Evolutionary conservation across 2,797 vertebrate species (phyloP).

Genomic region (Paguma larvata): DNA sequence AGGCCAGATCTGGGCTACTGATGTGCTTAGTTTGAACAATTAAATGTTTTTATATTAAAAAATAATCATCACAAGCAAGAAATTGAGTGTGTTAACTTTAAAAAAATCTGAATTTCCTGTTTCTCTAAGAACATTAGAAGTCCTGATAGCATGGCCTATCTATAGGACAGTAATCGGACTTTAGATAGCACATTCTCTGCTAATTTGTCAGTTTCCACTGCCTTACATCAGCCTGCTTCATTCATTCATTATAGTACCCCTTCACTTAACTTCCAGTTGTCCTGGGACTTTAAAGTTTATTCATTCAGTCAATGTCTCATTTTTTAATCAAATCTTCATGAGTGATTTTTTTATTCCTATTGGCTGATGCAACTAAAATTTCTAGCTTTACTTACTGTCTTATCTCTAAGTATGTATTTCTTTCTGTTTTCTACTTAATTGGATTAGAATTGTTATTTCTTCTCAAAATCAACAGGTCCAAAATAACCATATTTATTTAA

Average conservation of each 20-base stretch:
- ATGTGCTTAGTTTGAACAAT: background rate
- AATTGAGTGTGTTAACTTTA: background rate
- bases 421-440: background rate
- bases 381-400: background rate
- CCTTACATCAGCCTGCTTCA: background rate
- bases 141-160: background rate
- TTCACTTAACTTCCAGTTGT: background rate
- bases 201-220: background rate
- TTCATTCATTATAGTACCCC: background rate
- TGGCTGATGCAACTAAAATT: background rate
- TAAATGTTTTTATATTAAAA: background rate
- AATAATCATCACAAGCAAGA: background rate
- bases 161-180: background rate
- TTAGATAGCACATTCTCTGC: background rate
- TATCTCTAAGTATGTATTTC: background rate
- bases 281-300: background rate
- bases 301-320: background rate
- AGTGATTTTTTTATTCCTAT: background rate
- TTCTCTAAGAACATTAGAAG: background rate
- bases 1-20: background rate
- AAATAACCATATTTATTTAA: background rate
- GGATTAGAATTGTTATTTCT: background rate
- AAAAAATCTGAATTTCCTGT: background rate
- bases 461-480: background rate
- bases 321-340: background rate